Evolutionary conservation across 1,140 invertebrate genomes (phyloP), one percentile per base, ranked within the genome.

Genomic region (Penaeus japonicus): DNA sequence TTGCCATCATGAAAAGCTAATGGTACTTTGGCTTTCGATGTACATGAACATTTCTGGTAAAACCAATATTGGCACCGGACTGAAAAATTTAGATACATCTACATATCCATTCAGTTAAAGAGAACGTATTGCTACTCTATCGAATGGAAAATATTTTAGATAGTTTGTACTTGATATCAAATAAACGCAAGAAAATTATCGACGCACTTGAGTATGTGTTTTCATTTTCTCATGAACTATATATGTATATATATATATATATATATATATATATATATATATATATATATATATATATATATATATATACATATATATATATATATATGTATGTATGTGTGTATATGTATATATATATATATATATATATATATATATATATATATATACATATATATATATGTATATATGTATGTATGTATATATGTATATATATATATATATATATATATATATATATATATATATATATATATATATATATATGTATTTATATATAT

Each of bases 231-330:
- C n/a, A n/a, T n/a, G n/a, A n/a, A n/a, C 55, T 62, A 83, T 30
- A 83, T 35, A 83, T 62, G 62, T 62, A 83, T 20, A 83, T 62
- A 83, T 27, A 83, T 30, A 59, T 20, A 82, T 82, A 82, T 30
- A 82, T 57, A 57, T 57, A 82, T 59, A 82, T 27, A n/a, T 82
- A 82, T 30, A 57, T 83, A 83, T 57, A 57, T 62, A 55, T 27
- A 27, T 59, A 83, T 27, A 62, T 83, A 32, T 59, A 57, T 30
- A 32, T 57, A 83, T 83, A 62, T 27, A 82, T 59, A 10, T 32
- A 79, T 18, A 39, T 10, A 79, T n/a, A 53, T 35, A 79, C 47
- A 79, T 17, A 82, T 27, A 82, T 20, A 55, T 82, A 55, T 57
- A 82, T 82, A 55, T 82, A 54, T 79, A 30, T 79, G 39, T 79